Base-by-base conservation (phyloP, 2,797 vertebrate species). In the Scomberomorus guttatus region DNA sequence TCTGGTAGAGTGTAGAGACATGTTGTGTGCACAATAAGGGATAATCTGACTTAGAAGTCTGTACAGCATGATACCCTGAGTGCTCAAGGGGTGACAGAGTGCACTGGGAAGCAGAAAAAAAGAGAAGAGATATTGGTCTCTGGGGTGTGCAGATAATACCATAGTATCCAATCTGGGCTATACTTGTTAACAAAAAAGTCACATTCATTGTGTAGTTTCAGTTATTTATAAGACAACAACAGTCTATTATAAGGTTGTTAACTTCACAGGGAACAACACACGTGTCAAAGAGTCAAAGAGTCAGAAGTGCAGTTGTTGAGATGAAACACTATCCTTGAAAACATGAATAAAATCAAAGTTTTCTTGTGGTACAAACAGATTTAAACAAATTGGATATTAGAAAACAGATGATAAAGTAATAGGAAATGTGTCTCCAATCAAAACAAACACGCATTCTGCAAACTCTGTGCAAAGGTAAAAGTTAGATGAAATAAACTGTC, bases 31-130 rank as follows among this genome's bases (percentile, higher is more conserved):
- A 88, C 86, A 92, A 87, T 86, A 62, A 81, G 73, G 79, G 87
- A 89, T 90, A 87, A 92, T 91, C 90, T 78, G 89, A 90, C 90
- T 86, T 73, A 76, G 78, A 88, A 67, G 80, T 63, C 77, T 81
- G 60, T 87, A 80, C 83, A 86, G 85, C 83, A 80, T 85, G 87
- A 90, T 77, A 87, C 87, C 90, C 91, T 39, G 79, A 90, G 90
- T 89, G 89, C 89, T 85, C 72, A 65, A 77, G 73, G 83, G 92
- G 87, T 92, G 88, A 92, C 77, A 51, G 90, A 89, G 92, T 92
- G 89, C 91, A 92, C 51, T 48, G 69, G 4, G 60, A 85, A 58
- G 71, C 58, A 86, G 81, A 64, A 75, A 85, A 81, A 83, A 72
- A 74, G 25, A 69, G 59, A 73, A 61, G 34, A 71, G 66, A 86